Base-by-base conservation (phyloP, 2,888 invertebrate species). In the Electrophaes corylata region DNA sequence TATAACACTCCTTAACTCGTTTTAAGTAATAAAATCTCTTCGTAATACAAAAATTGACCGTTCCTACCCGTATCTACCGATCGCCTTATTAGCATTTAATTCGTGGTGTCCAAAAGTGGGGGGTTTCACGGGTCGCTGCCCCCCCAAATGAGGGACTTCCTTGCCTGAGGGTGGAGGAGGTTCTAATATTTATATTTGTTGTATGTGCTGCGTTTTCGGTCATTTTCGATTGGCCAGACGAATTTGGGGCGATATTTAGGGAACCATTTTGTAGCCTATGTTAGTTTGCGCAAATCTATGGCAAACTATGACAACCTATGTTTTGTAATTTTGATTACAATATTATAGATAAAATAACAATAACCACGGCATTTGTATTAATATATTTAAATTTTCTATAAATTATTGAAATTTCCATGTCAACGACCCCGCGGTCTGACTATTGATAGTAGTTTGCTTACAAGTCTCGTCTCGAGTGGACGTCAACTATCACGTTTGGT, bases 1-100 rank as follows among this genome's bases (percentile, higher is more conserved):
- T 62, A 37, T 33, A 55, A 55, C 57, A 66, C 64, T 55, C 31
- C 43, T 57, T 45, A 66, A 64, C 62, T 62, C 59, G 64, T 66
- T 63, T 62, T 16, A 37, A 57, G 60, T 46, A 59, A 64, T 64
- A 62, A 66, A 66, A 66, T 61, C 60, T 64, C 47, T 64, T 58
- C 20, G 61, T 64, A 58, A 64, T 62, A 62, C 66, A 62, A 66
- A 66, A 66, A 66, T 75, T 72, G 64, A 62, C 62, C 64, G 68
- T 73, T 71, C 73, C 71, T 69, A 72, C 64, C 72, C 70, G 74
- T 84, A 84, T 86, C 86, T 67, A 75, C 59, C 75, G 81, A 85
- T 86, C 85, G 78, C 68, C 84, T 86, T 85, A 91, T 91, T 91
- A 89, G 87, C 91, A 91, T 91, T 86, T 91, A 91, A 91, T 90